Evolutionary conservation across 2,113 vertebrate genomes (phyloP).

Genomic region (Phrynosoma platyrhinos): DNA sequence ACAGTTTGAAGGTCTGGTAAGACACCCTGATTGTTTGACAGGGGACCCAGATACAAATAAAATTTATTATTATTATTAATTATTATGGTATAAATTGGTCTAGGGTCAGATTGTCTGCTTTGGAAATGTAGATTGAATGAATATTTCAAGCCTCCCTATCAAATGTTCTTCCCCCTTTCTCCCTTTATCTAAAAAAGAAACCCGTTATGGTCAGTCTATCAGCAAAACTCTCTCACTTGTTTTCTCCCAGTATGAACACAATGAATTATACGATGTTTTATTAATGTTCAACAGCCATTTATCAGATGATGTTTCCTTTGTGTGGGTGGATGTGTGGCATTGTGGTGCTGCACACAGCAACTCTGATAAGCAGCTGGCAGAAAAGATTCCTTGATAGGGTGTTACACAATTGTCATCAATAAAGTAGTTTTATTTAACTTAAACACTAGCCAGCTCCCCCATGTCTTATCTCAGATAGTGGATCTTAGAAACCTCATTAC

Average conservation of each 20-base stretch:
- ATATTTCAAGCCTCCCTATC: not conserved
- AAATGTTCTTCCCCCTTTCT: not conserved
- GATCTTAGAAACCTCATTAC: not conserved
- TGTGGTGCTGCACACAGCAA: not conserved
- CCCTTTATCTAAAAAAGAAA: not conserved
- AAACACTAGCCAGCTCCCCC: not conserved
- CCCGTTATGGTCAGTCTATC: too few relatives aligned
- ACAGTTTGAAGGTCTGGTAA: too few relatives aligned
- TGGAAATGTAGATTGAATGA: not conserved
- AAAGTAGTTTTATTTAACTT: not conserved
- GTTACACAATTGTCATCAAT: not conserved
- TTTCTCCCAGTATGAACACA: not conserved
- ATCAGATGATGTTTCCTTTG: fast-evolving
- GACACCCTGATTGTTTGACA: too few relatives aligned
- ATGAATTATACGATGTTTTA: not conserved
- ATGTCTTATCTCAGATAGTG: not conserved
- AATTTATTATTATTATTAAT: too few relatives aligned
- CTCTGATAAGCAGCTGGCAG: not conserved
- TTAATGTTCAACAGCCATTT: not conserved
- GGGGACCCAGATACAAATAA: too few relatives aligned
- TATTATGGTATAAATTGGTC: too few relatives aligned
- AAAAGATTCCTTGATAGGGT: not conserved
- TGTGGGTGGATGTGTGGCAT: not conserved
- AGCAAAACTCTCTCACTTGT: not conserved
- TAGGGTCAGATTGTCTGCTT: not conserved